A percentile compares a stretch with the other conserved stretches of the same genome.
These are phyloP conservation scores for Caenorhabditis imperialis DNA, from an alignment of 2,888 invertebrate genomes.

Conservation along the genomic window DNA sequence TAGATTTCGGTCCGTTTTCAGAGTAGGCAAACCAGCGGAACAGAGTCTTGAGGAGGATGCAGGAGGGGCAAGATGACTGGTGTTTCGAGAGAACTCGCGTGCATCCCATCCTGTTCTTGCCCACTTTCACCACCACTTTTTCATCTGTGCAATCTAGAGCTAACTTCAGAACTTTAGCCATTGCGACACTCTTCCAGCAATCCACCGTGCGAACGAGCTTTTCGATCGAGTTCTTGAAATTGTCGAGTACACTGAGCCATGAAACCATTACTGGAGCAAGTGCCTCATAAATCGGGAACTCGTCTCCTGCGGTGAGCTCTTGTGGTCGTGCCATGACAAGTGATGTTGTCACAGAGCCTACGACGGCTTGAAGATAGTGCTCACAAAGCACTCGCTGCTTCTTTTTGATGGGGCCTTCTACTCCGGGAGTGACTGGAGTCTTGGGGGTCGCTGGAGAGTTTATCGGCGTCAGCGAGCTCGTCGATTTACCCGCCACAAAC, in stretches of 20 bases:
- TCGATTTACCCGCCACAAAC: slow-evolving; percentile 1
- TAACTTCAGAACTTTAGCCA: slow-evolving; percentile 55
- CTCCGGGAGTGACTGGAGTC: slow-evolving; percentile 5
- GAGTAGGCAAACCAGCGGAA: slow-evolving; percentile 63
- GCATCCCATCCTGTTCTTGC: slow-evolving; percentile 49
- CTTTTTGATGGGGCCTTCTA: slow-evolving; percentile 6
- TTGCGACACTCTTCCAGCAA: slow-evolving; percentile 54
- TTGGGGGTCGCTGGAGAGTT: slow-evolving; percentile 16
- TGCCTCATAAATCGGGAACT: slow-evolving; percentile 73
- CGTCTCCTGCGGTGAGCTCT: slow-evolving; percentile 61
- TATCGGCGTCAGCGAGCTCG: slow-evolving; percentile 15
- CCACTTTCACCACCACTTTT: slow-evolving; percentile 44
- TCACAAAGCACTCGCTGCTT: slow-evolving; percentile 24
- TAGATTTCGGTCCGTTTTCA: slow-evolving; percentile 16
- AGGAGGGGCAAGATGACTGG: slow-evolving; percentile 68
- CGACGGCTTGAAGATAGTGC: slow-evolving; percentile 40
- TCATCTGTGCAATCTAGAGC: slow-evolving; percentile 58
- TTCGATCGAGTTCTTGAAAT: slow-evolving; percentile 27
- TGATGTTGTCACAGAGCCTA: slow-evolving; percentile 54
- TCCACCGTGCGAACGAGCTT: slow-evolving; percentile 23
- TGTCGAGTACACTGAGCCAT: slow-evolving; percentile 65
- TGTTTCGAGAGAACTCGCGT: slow-evolving; percentile 43
- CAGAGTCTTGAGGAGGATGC: slow-evolving; percentile 66
- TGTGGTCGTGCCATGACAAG: slow-evolving; percentile 67
- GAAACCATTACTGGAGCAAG: slow-evolving; percentile 69